phyloP scores from a whole-genome alignment of 1,140 invertebrate genomes.

The Homarus americanus region DNA sequence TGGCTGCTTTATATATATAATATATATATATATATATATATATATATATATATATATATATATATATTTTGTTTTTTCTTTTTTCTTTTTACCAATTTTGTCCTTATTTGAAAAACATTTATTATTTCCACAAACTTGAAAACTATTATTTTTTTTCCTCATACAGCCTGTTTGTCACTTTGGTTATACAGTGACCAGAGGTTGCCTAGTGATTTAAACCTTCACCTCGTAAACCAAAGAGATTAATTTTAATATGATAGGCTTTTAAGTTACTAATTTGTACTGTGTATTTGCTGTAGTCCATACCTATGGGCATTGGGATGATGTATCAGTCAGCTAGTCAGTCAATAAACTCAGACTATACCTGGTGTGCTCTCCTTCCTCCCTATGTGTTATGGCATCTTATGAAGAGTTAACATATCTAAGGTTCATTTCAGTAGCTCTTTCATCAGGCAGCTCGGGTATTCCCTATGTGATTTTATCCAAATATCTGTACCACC shows the following conservation, averaged over 20 bases:
- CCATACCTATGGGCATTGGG: constrained; percentile 4
- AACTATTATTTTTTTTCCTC: background rate
- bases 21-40: too few relatives aligned
- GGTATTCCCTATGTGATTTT: too few relatives aligned
- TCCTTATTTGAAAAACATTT: too few relatives aligned
- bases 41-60: too few relatives aligned
- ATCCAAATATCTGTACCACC: too few relatives aligned
- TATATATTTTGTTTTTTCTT: too few relatives aligned
- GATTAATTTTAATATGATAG: constrained; percentile 50
- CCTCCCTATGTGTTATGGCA: background rate
- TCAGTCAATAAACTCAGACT: constrained; percentile 48
- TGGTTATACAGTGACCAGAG: constrained; percentile 49
- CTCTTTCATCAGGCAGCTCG: too few relatives aligned
- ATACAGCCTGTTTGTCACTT: constrained; percentile 8
- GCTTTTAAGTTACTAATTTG: constrained; percentile 45
- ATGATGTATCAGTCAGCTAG: constrained; percentile 53
- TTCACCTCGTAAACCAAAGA: constrained; percentile 50
- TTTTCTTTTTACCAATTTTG: too few relatives aligned
- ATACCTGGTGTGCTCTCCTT: background rate
- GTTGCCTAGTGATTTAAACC: constrained; percentile 48
- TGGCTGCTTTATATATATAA: too few relatives aligned
- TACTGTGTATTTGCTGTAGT: constrained; percentile 45
- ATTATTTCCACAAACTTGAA: too few relatives aligned
- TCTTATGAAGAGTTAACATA: background rate
- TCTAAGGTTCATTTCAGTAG: too few relatives aligned